A percentile compares a stretch with the other conserved stretches of the same genome.
Conservation (phyloP, 2,888 invertebrate species). For the Halictus ligatus region DNA sequence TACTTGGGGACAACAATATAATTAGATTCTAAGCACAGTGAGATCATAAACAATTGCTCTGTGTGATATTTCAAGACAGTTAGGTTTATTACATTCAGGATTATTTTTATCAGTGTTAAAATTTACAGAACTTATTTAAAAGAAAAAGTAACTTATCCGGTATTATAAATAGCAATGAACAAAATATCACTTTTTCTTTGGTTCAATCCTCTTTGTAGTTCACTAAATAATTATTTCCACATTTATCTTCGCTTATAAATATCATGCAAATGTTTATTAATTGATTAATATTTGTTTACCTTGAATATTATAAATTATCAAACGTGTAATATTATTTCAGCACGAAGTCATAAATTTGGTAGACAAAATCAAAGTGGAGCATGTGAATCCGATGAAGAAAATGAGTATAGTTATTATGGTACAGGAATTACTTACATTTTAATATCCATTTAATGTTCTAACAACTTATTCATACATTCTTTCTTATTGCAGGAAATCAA, state of each 20-base stretch:
- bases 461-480: neutral
- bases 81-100: neutral
- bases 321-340: conserved; percentile 83
- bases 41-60: neutral
- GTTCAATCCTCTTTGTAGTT: neutral
- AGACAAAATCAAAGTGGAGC: conserved; percentile 89
- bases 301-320: conserved; percentile 17
- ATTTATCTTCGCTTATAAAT: neutral
- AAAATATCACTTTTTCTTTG: neutral
- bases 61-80: neutral
- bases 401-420: conserved; percentile 85
- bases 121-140: neutral
- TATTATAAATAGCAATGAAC: neutral
- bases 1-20: neutral
- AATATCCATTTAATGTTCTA: neutral
- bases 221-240: neutral
- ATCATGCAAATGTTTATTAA: neutral
- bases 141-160: neutral
- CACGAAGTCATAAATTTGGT: conserved; percentile 95
- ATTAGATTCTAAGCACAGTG: neutral
- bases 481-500: conserved; percentile 70
- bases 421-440: conserved; percentile 43
- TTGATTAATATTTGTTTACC: neutral
- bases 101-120: neutral
- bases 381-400: conserved; percentile 89